Base-by-base conservation (phyloP, 2,888 invertebrate genomes). In the Nycteola revayana region DNA sequence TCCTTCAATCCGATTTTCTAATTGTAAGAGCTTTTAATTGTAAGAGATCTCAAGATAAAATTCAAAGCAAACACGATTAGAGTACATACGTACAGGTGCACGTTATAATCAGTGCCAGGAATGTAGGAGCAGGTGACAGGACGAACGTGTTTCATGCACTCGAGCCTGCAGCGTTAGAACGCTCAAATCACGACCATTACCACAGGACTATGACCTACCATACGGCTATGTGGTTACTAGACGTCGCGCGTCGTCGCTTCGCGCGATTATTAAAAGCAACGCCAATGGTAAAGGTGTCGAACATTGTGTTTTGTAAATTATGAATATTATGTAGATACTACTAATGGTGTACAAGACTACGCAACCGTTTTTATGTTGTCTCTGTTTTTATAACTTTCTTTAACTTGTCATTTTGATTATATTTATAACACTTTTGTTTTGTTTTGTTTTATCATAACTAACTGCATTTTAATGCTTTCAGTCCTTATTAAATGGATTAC, bases 151-250 rank as follows among this genome's bases (percentile, higher is more conserved):
- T 62, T 59, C 41, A 36, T 29, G 42, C 29, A 33, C 35, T 40
- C 27, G 25, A 29, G 66, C 66, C 58, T 57, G 66, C 75, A 66
- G 75, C 77, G 74, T 72, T 75, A 75, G 73, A 74, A 60, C 66
- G 68, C 75, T 85, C 82, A 82, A 87, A 85, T 85, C 84, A 84
- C 83, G 75, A 78, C 81, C 78, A 81, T 78, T 83, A 79, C 82
- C 76, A 60, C 79, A 86, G 85, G 86, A 84, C 86, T 87, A 78
- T 78, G 81, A 83, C 84, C 84, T 74, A 47, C 60, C 64, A 70
- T 60, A 82, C 77, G 68, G 41, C 39, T 57, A 59, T 7, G 27
- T 64, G 65, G 4, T 0, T 7, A 10, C 1, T 37, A 61, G 57
- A 70, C 14, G 5, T 14, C 3, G 14, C 14, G 5, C 14, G 14